phyloP scores from a whole-genome alignment of 30 jellyfish, hydroid and myxozoan species.

The Clytia hemisphaerica region DNA sequence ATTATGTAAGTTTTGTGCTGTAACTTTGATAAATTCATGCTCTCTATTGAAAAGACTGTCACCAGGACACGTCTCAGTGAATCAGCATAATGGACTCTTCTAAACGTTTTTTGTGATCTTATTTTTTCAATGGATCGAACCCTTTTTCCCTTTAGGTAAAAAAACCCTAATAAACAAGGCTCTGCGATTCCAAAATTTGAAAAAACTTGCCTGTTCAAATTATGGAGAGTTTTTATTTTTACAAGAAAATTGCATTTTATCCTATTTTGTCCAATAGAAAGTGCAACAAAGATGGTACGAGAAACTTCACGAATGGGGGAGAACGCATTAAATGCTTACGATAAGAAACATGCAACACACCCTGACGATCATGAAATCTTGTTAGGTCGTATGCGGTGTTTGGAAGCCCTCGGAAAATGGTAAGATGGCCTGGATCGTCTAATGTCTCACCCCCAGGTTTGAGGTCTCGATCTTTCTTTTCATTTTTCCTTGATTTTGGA shows the following conservation, averaged over 20 bases:
- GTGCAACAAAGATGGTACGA: slow-evolving; percentile 98
- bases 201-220: background rate
- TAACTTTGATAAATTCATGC: background rate
- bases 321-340: slow-evolving; percentile 89
- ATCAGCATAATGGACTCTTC: too few species aligned
- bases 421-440: slow-evolving; percentile 4
- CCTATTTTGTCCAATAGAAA: too few species aligned
- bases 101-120: background rate
- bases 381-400: slow-evolving; percentile 87
- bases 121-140: background rate
- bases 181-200: background rate
- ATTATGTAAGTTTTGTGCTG: slow-evolving; percentile 54
- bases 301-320: slow-evolving; percentile 98
- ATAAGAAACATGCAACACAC: slow-evolving; percentile 58
- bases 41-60: too few species aligned
- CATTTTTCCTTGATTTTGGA: too few species aligned
- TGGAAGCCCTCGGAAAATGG: slow-evolving; percentile 98
- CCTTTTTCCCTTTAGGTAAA: background rate
- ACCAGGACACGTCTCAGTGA: too few species aligned
- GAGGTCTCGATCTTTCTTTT: background rate
- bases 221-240: background rate
- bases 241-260: background rate
- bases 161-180: background rate
- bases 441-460: too few species aligned
- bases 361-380: slow-evolving; percentile 79